Base-by-base conservation (phyloP, 2,797 vertebrate genomes). In the Rhinatrema bivittatum region DNA sequence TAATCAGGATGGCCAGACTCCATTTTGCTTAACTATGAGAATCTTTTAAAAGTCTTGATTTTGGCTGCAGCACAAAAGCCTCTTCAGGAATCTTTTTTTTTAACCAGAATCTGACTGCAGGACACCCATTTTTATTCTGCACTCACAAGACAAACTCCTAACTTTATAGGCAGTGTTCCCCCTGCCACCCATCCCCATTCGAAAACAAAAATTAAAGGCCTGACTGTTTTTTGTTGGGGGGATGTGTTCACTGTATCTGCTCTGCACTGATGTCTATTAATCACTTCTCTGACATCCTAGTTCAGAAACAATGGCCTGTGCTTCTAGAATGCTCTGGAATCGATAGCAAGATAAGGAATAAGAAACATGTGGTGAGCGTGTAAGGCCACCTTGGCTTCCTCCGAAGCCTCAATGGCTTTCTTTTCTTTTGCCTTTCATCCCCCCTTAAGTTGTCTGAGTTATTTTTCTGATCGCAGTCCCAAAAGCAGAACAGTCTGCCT, bases 191-290 rank as follows among this genome's bases (percentile, higher is more conserved):
- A n/a, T n/a, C n/a, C n/a, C n/a, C n/a, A n/a, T n/a, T n/a, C n/a
- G n/a, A n/a, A n/a, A n/a, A n/a, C n/a, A n/a, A n/a, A n/a, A n/a
- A n/a, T n/a, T n/a, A n/a, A n/a, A n/a, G n/a, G n/a, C n/a, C n/a
- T n/a, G n/a, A n/a, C 29, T 32, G 17, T 46, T 5, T 65, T 57
- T 64, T 73, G 41, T 61, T 55, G 38, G 23, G 24, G 53, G 21
- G n/a, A n/a, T n/a, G n/a, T 25, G 22, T 48, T 60, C 44, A 21
- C 27, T 3, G 30, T 22, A 21, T 50, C 45, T 42, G 20, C 48
- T 64, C 45, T 44, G 49, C 62, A 55, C 49, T 65, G 62, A 55
- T 64, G 42, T 33, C 43, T 68, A 39, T 53, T 73, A 70, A 74
- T 72, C 68, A 62, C 43, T 58, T 25, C 30, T 48, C 57, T 62